Percentiles rank a stretch among this genome's conserved stretches.
Conservation (phyloP, 35 echinoderm and acorn worm genomes). For the Patiria miniata region DNA sequence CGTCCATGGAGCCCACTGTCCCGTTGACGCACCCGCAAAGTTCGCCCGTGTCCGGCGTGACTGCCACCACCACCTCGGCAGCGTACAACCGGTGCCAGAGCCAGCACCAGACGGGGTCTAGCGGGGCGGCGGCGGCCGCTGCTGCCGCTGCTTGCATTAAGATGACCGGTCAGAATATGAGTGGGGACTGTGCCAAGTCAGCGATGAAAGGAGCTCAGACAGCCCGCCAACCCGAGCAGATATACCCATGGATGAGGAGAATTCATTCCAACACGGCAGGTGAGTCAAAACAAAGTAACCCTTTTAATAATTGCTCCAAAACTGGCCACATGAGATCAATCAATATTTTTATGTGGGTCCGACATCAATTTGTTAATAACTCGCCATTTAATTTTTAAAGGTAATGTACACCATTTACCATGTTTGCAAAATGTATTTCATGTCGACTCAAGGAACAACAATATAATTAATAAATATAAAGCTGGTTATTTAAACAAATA, state of each 20-base stretch:
- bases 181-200: conserved; percentile 38
- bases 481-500: too few species aligned
- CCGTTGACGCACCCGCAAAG: conserved; percentile 43
- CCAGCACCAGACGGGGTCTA: conserved; percentile 31
- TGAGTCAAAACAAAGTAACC: background rate
- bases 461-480: too few species aligned
- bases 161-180: conserved; percentile 28
- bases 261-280: conserved; percentile 71
- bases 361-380: too few species aligned
- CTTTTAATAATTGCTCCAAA: too few species aligned
- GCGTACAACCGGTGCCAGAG: conserved; percentile 24
- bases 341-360: too few species aligned
- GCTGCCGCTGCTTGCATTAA: conserved; percentile 36
- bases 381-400: too few species aligned
- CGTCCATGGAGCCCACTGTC: conserved; percentile 34
- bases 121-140: conserved; percentile 37
- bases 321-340: too few species aligned
- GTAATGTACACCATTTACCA: too few species aligned
- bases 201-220: conserved; percentile 60
- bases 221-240: conserved; percentile 59
- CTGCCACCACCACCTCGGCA: conserved; percentile 49
- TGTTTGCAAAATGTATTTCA: too few species aligned
- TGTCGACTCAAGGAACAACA: too few species aligned
- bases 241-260: conserved; percentile 76
- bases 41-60: conserved; percentile 43